A percentile compares a stretch with the other conserved stretches of the same genome.
Conservation (phyloP, 1,140 invertebrate species). For the Dendroctonus ponderosae region DNA sequence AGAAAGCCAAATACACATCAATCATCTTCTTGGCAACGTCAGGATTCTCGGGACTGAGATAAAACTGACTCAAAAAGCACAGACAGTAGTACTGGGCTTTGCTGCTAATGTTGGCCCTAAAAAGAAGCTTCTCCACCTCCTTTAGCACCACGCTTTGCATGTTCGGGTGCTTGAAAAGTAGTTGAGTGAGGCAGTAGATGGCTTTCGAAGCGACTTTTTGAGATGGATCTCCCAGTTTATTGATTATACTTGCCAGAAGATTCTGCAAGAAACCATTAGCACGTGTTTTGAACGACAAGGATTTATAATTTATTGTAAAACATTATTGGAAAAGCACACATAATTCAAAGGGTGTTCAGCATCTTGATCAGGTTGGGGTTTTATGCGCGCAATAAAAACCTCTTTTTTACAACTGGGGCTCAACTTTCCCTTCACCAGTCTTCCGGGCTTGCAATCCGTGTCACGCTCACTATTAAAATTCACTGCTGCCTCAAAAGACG, state of each 20-base stretch:
- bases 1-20: constrained; percentile 92
- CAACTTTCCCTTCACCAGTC: constrained; percentile 5
- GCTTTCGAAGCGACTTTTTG: constrained; percentile 85
- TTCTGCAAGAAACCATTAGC: constrained; percentile 56
- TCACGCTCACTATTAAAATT: not conserved
- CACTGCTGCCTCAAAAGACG: constrained; percentile 6
- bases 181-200: constrained; percentile 79
- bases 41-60: constrained; percentile 68
- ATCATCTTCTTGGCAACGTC: constrained; percentile 80
- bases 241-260: constrained; percentile 79
- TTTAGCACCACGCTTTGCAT: constrained; percentile 87
- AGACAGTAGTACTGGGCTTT: constrained; percentile 92
- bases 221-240: constrained; percentile 93
- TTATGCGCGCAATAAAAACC: constrained; percentile 9
- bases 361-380: not conserved
- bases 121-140: constrained; percentile 88
- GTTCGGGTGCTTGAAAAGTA: constrained; percentile 83
- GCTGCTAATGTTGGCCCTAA: constrained; percentile 76
- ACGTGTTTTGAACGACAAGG: not conserved
- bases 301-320: constrained; percentile 3
- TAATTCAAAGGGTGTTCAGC: constrained; percentile 2
- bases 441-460: not conserved
- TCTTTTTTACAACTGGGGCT: constrained; percentile 19
- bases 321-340: constrained; percentile 14
- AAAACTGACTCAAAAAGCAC: constrained; percentile 85